Evolutionary conservation across 2,888 invertebrate species (phyloP), one percentile per base, ranked within the genome.

Genomic region (Cheilosia scutellata): DNA sequence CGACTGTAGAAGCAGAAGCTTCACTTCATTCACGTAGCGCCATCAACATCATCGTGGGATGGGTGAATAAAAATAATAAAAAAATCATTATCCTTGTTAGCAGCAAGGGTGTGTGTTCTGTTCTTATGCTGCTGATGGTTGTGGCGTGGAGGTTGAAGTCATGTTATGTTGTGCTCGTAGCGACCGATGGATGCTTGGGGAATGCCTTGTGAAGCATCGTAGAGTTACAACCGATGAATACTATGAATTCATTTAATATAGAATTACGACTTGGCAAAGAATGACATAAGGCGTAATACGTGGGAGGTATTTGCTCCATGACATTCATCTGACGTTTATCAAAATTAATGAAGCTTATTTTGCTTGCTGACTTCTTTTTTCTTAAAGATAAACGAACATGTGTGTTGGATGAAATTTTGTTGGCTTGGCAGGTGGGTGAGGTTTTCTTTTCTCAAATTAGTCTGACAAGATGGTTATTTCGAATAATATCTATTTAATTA

Each of bases 61-160:
- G 60, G 77, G 63, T 71, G 60, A 71, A 71, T 66, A 71, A 71
- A 76, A 71, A 82, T 66, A 82, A 82, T 82, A 77, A 82, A 77
- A 82, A 82, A 66, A 71, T 70, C 70, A 71, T 77, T 82, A 77
- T 82, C 66, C 58, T 60, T 58, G 53, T 57, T 66, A 58, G 57
- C 47, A 51, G 42, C 20, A 27, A 31, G 44, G 55, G 40, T 62
- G 37, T 37, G 37, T 11, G 37, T 37, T 37, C 4, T 42, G 53
- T 75, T 33, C 9, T 16, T 58, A 20, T 47, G 44, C n/a, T 5
- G 40, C 40, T 11, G 40, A 33, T 33, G 33, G 33, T 40, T 3
- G 40, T 40, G 40, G 40, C 6, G 9, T 44, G 44, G 53, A 47
- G 40, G 20, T 13, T 13, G 51, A 13, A 33, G 25, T 37, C 37